These are phyloP conservation scores for Calliscelio sp. DNA, from an alignment of 2,888 invertebrate species.

Conservation along the genomic window DNA sequence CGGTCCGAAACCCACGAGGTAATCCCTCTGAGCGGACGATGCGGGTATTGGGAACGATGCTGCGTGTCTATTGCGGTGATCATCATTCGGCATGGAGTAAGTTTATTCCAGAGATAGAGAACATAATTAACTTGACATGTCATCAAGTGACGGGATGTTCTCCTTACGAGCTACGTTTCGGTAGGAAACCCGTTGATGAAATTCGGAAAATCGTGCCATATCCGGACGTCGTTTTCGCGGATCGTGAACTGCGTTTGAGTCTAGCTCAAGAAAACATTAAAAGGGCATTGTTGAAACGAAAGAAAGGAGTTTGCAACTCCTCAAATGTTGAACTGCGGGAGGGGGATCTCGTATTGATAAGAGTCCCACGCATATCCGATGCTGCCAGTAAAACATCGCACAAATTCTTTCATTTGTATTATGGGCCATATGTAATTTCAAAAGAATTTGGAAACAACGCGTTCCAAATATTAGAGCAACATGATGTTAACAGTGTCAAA, in stretches of 20 bases:
- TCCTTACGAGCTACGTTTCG: slow-evolving; percentile 43
- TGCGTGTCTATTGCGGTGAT: slow-evolving; percentile 24
- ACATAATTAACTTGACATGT: slow-evolving; percentile 26
- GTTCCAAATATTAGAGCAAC: slow-evolving; percentile 7
- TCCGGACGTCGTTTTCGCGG: too few species aligned
- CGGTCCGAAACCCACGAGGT: slow-evolving; percentile 72
- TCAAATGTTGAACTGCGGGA: too few species aligned
- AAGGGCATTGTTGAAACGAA: too few species aligned
- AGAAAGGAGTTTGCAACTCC: too few species aligned
- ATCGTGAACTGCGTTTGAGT: background rate
- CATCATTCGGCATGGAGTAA: slow-evolving; percentile 34
- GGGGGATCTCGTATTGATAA: background rate
- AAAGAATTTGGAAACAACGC: slow-evolving; percentile 20
- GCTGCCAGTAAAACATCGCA: background rate
- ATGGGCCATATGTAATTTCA: slow-evolving; percentile 9
- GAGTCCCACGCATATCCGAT: background rate
- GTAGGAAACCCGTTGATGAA: background rate
- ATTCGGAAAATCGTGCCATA: background rate
- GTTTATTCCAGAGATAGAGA: slow-evolving; percentile 35
- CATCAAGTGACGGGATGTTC: slow-evolving; percentile 37
- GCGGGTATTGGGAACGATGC: slow-evolving; percentile 61
- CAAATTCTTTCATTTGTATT: slow-evolving; percentile 32
- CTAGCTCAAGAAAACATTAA: background rate
- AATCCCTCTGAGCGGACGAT: slow-evolving; percentile 76
- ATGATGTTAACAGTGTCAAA: slow-evolving; percentile 4